These are phyloP conservation scores for Wiebesia pumilae DNA, from an alignment of 1,140 invertebrate genomes.

Conservation along the genomic window DNA sequence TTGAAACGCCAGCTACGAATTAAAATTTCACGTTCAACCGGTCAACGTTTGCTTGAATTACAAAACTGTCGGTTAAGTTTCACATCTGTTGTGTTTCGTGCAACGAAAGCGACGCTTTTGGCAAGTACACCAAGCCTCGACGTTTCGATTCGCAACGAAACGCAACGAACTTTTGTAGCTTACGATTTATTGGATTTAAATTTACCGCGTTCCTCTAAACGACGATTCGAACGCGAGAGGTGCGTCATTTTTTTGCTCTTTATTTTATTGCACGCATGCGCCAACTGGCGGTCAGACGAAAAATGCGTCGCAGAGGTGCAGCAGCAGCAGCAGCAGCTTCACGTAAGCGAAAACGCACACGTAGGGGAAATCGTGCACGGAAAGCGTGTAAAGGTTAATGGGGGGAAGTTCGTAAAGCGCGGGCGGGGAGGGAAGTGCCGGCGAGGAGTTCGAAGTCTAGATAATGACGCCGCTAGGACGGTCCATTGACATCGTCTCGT, in stretches of 20 bases:
- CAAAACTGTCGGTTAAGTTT: no score
- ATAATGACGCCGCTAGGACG: background rate
- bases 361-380: background rate
- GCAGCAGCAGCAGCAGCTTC: background rate
- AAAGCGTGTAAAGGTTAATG: background rate
- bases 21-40: no score
- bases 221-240: background rate
- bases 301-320: background rate
- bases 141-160: background rate
- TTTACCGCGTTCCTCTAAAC: background rate
- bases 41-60: no score
- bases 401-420: background rate
- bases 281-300: background rate
- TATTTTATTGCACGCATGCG: background rate
- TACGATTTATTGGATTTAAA: background rate
- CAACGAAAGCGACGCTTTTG: no score
- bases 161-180: background rate
- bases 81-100: no score
- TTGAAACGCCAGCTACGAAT: no score
- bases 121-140: no score
- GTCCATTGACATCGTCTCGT: background rate
- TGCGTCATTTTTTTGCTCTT: conserved; percentile 5
- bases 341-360: background rate
- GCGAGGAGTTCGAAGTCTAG: background rate
- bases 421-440: background rate